Evolutionary conservation across 2,797 vertebrate species (phyloP).

Genomic region (Danio choprae): DNA sequence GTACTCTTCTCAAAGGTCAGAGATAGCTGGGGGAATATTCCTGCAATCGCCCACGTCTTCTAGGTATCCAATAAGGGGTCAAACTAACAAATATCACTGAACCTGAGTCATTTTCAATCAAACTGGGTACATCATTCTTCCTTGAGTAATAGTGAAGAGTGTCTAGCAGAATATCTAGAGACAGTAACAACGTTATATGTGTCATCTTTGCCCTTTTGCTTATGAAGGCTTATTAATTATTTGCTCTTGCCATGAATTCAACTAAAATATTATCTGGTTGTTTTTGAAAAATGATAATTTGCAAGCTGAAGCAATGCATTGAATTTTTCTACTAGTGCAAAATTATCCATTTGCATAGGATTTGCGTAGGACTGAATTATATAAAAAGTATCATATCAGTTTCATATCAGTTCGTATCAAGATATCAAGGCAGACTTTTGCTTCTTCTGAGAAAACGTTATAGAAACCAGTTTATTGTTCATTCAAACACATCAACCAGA

Average conservation of each 20-base stretch:
- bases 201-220: background rate
- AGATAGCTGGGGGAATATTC: conserved; percentile 10
- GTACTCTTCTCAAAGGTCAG: conserved; percentile 44
- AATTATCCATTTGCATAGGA: too few relatives aligned
- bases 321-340: too few relatives aligned
- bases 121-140: too few relatives aligned
- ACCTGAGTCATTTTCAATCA: conserved; percentile 31
- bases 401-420: too few relatives aligned
- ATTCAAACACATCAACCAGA: too few relatives aligned
- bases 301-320: too few relatives aligned
- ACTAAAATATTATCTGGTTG: background rate
- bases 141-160: background rate
- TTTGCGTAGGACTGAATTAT: too few relatives aligned
- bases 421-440: too few relatives aligned
- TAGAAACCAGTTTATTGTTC: too few relatives aligned
- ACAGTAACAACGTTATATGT: background rate
- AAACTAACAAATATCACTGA: conserved; percentile 1
- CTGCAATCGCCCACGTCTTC: conserved; percentile 38
- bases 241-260: background rate
- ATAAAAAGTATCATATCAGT: too few relatives aligned
- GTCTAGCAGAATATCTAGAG: background rate
- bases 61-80: conserved; percentile 39
- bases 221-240: background rate
- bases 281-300: too few relatives aligned
- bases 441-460: too few relatives aligned